Evolutionary conservation across 2,888 invertebrate species (phyloP), one percentile per base, ranked within the genome.

Genomic region (Oscheius sp.): DNA sequence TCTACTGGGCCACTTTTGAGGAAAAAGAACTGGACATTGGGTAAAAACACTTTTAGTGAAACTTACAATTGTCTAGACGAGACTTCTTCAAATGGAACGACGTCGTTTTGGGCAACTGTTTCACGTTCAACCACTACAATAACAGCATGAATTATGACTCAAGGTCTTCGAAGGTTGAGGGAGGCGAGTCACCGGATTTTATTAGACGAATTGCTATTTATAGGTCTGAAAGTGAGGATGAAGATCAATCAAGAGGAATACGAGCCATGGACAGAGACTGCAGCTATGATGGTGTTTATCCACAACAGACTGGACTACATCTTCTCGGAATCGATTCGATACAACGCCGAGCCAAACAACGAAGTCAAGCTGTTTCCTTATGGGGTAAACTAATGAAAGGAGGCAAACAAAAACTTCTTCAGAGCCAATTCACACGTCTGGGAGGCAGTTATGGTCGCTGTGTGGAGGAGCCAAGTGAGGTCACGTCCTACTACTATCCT

Each of bases 1-100:
- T 85, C 70, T 47, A 74, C 5, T 83, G 84, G 83, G 79, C 79
- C 9, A 72, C 81, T 21, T 85, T 77, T 59, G 85, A 85, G 72
- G 77, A 80, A 70, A 70, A 80, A 48, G 9, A 66, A 32, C 55
- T 82, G 1, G 73, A 80, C 42, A 58, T 78, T 32, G 47, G 71
- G 82, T 82, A 35, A 50, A 59, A 59, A 60, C 37, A 33, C 11
- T 59, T 11, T 59, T 4, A 35, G 21, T 58, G 9, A 58, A 29
- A n/a, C 11, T 32, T 11, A 58, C 10, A 9, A 58, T 9, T 66
- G 70, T 76, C 70, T 53, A 79, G 79, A 37, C 72, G 42, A 33
- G 79, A 80, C 47, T 73, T 82, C 10, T 50, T 73, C 11, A 74
- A 74, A 58, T 81, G 79, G 79, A 79, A 84, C 57, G 81, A 81